A percentile compares a stretch with the other conserved stretches of the same genome.
Evolutionary conservation across 2,888 invertebrate genomes (phyloP).

Genomic region (Tridacna gigas): DNA sequence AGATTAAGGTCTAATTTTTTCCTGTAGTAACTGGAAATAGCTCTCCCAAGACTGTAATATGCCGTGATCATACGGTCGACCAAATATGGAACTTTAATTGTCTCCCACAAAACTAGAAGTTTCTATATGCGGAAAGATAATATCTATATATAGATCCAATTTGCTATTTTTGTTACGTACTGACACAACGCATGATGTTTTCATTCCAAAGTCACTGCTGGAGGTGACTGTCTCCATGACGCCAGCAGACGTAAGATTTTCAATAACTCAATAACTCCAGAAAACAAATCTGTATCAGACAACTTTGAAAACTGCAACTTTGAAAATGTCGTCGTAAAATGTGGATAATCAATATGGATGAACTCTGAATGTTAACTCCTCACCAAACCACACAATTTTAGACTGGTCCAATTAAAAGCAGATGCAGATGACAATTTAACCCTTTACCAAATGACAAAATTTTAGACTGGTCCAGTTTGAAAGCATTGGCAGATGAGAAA

Average conservation of each 20-base stretch:
- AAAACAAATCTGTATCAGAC: no score
- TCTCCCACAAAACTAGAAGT: constrained; percentile 9
- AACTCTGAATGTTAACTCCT: no score
- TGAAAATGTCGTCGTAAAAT: no score
- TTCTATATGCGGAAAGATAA: constrained; percentile 47
- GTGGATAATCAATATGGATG: no score
- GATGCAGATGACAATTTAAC: no score
- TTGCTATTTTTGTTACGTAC: constrained; percentile 46
- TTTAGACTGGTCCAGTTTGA: no score
- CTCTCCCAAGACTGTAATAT: constrained; percentile 19
- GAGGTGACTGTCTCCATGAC: background rate
- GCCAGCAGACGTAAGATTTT: background rate
- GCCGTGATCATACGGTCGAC: constrained; percentile 18
- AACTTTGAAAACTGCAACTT: no score
- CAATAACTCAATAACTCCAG: background rate
- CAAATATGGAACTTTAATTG: constrained; percentile 35
- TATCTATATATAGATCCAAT: constrained; percentile 43
- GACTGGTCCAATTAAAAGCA: no score
- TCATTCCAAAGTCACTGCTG: constrained; percentile 12
- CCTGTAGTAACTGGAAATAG: constrained; percentile 27
- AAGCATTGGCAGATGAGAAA: no score
- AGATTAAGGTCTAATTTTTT: constrained; percentile 14
- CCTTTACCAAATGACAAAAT: no score
- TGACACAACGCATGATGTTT: constrained; percentile 7
- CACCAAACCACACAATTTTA: no score